Evolutionary conservation across 1,140 invertebrate genomes (phyloP).

Genomic region (Choristoneura fumiferana): DNA sequence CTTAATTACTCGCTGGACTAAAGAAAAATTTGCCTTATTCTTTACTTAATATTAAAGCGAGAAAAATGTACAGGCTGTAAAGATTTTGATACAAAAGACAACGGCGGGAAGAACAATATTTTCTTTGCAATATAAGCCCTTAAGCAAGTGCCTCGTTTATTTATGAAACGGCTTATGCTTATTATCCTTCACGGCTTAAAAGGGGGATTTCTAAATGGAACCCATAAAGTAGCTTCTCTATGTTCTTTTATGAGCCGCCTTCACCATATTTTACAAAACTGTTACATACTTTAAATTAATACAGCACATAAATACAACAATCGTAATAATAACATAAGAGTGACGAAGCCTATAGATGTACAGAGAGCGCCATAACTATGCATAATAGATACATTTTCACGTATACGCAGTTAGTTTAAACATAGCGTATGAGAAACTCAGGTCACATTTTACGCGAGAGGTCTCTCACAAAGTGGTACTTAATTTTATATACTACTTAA

Average conservation of each 20-base stretch:
- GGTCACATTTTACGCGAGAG: background rate
- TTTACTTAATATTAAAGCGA: background rate
- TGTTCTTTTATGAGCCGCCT: background rate
- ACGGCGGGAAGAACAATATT: slow-evolving; percentile 4
- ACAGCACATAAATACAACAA: slow-evolving; percentile 36
- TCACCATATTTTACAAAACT: no score
- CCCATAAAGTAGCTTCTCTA: background rate
- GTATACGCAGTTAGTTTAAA: background rate
- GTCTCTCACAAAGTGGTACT: slow-evolving; percentile 7
- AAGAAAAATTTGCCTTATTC: background rate
- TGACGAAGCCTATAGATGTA: no score
- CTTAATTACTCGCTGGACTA: no score
- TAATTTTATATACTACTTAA: slow-evolving; percentile 7
- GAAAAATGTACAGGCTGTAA: no score
- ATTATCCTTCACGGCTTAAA: slow-evolving; percentile 14
- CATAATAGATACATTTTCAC: no score
- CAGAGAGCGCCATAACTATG: no score
- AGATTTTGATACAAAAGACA: slow-evolving; percentile 5
- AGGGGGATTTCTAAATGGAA: background rate
- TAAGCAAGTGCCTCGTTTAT: slow-evolving; percentile 18
- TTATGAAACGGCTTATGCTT: slow-evolving; percentile 14
- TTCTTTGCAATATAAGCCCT: background rate
- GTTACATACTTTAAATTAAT: slow-evolving; percentile 25
- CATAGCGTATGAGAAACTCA: background rate
- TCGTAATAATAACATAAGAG: background rate